Evolutionary conservation across 2,888 invertebrate species (phyloP).

Genomic region (Drosophila lutescens): DNA sequence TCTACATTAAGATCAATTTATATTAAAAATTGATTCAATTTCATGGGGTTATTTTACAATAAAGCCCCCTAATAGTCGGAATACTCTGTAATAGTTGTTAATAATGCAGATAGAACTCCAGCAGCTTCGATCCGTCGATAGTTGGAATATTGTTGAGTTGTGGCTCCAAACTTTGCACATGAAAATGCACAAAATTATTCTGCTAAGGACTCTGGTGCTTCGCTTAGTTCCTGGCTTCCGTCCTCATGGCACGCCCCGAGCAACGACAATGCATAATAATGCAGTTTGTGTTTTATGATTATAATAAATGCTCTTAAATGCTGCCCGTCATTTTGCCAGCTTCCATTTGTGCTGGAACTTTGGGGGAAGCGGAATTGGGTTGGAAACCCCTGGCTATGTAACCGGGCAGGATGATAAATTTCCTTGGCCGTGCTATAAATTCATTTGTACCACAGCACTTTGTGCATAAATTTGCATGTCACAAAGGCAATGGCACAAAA

Average conservation of each 20-base stretch:
- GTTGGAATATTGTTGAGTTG: background rate
- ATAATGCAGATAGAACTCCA: too few relatives aligned
- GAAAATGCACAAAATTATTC: slow-evolving; percentile 5
- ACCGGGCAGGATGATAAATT: slow-evolving; percentile 47
- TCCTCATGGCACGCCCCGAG: background rate
- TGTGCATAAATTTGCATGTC: slow-evolving; percentile 60
- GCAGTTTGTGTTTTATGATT: slow-evolving; percentile 53
- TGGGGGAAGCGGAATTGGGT: slow-evolving; percentile 1
- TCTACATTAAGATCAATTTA: too few relatives aligned
- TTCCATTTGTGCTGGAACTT: background rate
- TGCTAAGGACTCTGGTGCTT: background rate
- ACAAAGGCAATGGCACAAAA: slow-evolving; percentile 39
- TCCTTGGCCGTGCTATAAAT: slow-evolving; percentile 57
- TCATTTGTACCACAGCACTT: slow-evolving; percentile 53
- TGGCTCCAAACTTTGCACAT: slow-evolving; percentile 3
- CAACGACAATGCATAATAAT: slow-evolving; percentile 46
- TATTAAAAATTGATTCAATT: too few relatives aligned
- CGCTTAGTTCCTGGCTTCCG: slow-evolving; percentile 1
- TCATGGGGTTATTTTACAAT: too few relatives aligned
- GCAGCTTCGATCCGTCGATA: background rate
- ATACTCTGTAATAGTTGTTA: too few relatives aligned
- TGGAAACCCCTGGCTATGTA: background rate
- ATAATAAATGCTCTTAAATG: slow-evolving; percentile 60
- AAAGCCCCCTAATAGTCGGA: too few relatives aligned
- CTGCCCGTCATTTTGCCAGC: slow-evolving; percentile 15